Conservation (phyloP, 2,113 vertebrate species). For the Perca schrenkii region DNA sequence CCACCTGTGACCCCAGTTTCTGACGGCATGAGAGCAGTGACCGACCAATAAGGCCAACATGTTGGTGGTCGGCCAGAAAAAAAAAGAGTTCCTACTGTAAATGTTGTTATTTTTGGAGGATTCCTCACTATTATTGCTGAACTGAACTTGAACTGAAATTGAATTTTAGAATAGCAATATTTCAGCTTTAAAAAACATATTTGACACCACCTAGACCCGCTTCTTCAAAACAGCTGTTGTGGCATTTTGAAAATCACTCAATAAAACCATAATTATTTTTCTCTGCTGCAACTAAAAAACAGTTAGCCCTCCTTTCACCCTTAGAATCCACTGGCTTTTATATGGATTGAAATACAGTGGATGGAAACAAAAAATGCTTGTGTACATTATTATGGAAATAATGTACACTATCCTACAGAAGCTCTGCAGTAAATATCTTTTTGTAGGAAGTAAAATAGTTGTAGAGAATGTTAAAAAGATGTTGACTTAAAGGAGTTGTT, state of each 20-base stretch:
- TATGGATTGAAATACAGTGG: not conserved
- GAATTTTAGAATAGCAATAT: not conserved
- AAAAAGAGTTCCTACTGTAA: not conserved
- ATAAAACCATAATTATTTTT: conserved; percentile 12
- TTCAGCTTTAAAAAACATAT: not conserved
- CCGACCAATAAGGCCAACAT: not conserved
- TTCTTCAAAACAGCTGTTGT: conserved; percentile 3
- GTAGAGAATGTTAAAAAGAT: not conserved
- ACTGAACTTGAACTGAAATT: not conserved
- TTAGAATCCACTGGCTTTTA: not conserved
- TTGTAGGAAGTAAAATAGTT: not conserved
- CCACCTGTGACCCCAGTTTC: conserved; percentile 50
- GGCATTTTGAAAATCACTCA: conserved; percentile 29
- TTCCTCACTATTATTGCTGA: not conserved
- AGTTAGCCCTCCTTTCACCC: not conserved
- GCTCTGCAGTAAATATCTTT: not conserved
- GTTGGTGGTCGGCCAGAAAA: not conserved
- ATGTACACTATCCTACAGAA: not conserved
- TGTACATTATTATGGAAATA: not conserved
- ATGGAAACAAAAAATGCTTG: not conserved
- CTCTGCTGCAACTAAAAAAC: not conserved
- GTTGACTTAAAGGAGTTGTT: not conserved
- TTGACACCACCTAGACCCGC: not conserved
- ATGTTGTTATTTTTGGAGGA: not conserved
- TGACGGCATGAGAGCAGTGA: conserved; percentile 34